phyloP scores from a whole-genome alignment of 2,888 invertebrate genomes.

The Coleophora deauratella region DNA sequence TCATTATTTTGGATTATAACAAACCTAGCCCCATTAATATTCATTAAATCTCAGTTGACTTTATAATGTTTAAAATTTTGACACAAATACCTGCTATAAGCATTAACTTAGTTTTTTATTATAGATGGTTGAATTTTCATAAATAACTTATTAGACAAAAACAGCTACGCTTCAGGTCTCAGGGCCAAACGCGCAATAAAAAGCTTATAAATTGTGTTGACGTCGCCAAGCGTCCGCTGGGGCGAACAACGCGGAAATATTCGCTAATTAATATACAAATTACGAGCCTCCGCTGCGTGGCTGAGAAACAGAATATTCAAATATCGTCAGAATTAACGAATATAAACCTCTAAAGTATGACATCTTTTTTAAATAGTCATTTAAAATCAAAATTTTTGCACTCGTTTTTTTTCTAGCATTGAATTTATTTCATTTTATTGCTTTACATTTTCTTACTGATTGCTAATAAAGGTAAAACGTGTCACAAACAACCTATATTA shows the following conservation, averaged over 20 bases:
- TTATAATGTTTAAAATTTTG: constrained; percentile 40
- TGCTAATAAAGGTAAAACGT: too few relatives aligned
- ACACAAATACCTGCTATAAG: constrained; percentile 42
- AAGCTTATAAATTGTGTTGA: constrained; percentile 38
- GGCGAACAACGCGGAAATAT: constrained; percentile 46
- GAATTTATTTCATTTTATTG: too few relatives aligned
- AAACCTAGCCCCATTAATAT: constrained; percentile 43
- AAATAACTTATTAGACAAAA: constrained; percentile 69
- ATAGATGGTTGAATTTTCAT: constrained; percentile 65
- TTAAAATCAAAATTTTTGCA: too few relatives aligned
- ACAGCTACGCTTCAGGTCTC: constrained; percentile 62
- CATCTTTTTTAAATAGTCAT: too few relatives aligned
- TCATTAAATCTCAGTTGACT: constrained; percentile 40
- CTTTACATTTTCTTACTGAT: too few relatives aligned
- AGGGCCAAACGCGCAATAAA: constrained; percentile 68
- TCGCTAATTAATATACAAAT: constrained; percentile 37
- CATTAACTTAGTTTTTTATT: constrained; percentile 52
- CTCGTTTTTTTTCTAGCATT: too few relatives aligned
- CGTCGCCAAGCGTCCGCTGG: constrained; percentile 20
- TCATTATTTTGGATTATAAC: constrained; percentile 13
- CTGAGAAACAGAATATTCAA: constrained; percentile 34
- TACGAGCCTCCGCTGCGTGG: constrained; percentile 16
- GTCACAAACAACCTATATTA: too few relatives aligned
- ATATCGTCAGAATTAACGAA: constrained; percentile 10
- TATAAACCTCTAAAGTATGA: too few relatives aligned